Base-by-base conservation (phyloP, 2,888 invertebrate species). In the Azorinus chamasolen region DNA sequence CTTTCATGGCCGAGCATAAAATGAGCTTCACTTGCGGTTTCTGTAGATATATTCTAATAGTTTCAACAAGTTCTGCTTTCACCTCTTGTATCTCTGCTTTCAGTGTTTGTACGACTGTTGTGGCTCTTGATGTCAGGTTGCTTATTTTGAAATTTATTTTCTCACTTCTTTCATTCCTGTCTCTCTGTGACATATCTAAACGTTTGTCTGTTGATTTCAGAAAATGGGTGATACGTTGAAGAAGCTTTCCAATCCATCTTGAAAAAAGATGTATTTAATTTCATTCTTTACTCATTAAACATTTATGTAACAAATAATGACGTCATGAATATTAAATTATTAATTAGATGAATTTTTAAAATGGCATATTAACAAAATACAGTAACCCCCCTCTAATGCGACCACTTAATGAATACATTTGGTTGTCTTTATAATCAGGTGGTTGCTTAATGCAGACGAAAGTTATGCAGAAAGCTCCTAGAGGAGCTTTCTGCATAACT, bases 241-340 rank as follows among this genome's bases (percentile, higher is more conserved):
- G 69, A 10, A 89, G 61, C 4, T 82, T 81, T 51, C 88, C 88
- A 45, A 88, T 73, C 90, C 90, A 90, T 16, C 90, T 90, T 71
- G 16, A 62, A 63, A 14, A 53, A 51, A 2, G 43, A n/a, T 12
- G n/a, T 24, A 16, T 24, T 12, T n/a, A n/a, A n/a, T n/a, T n/a
- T n/a, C n/a, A n/a, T n/a, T n/a, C n/a, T n/a, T n/a, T n/a, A n/a
- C n/a, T n/a, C n/a, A n/a, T n/a, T n/a, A n/a, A n/a, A n/a, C n/a
- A n/a, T n/a, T n/a, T n/a, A n/a, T n/a, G n/a, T n/a, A n/a, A n/a
- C n/a, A n/a, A n/a, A n/a, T n/a, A n/a, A n/a, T n/a, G n/a, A n/a
- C n/a, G n/a, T n/a, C n/a, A n/a, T n/a, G n/a, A n/a, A n/a, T n/a
- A n/a, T n/a, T n/a, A n/a, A n/a, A n/a, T n/a, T n/a, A n/a, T n/a